Base-by-base conservation (phyloP, 37 sponge, comb jelly and placozoan genomes). In the Crambe crambe region DNA sequence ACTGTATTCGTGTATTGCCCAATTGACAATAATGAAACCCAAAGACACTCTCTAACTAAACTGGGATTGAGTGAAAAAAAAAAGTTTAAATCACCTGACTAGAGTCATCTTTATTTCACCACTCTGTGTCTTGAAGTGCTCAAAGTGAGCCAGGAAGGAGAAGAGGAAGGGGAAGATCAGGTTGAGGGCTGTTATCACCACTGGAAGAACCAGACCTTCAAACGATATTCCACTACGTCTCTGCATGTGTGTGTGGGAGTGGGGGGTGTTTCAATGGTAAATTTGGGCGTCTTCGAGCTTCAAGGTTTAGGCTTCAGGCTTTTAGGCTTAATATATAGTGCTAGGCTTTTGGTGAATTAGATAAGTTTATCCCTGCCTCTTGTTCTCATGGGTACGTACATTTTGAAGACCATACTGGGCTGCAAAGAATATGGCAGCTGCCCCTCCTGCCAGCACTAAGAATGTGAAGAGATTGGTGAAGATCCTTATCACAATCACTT, bases 71-170 rank as follows among this genome's bases (percentile, higher is more conserved):
- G n/a, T n/a, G n/a, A n/a, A n/a, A n/a, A n/a, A n/a, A n/a, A n/a
- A n/a, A n/a, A n/a, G 51, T 12, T 47, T 47, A 12, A 47, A 47
- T 47, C 51, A 47, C 6, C 51, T 47, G 51, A 47, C 6, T 15
- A 6, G 12, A 12, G 6, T 6, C 51, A 47, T 47, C 10, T 47
- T 47, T 12, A 12, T 15, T 47, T 47, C 51, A 47, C 51, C 51
- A 47, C 51, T 47, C 51, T 47, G 51, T 47, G 92, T 91, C 74
- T 90, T 91, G 84, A 81, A 95, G 64, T 42, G 56, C 89, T 95
- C 95, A 74, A 86, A 79, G 32, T 56, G 64, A n/a, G 95, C 92
- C 29, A 95, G 62, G 31, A 91, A 82, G 39, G 84, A 70, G 82
- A 87, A 95, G 39, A 95, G 31, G 38, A 89, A 69, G 20, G 92